These are phyloP conservation scores for Datnioides undecimradiatus DNA, from an alignment of 2,113 vertebrate species.

Conservation along the genomic window DNA sequence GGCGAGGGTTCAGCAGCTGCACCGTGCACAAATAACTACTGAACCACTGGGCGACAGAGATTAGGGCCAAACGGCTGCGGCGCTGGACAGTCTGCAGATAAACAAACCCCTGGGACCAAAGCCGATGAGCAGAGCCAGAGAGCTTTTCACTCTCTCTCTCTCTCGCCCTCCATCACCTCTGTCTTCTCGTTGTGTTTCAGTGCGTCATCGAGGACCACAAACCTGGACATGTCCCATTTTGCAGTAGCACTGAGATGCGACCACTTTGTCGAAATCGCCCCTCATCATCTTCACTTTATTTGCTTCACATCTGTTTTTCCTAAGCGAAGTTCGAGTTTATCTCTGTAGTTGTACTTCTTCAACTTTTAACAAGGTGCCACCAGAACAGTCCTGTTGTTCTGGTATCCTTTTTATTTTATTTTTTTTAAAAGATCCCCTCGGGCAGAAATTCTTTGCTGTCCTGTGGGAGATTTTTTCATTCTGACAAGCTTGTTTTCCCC, in stretches of 20 bases:
- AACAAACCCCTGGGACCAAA: slow-evolving; percentile 62
- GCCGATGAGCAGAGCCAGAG: slow-evolving; percentile 60
- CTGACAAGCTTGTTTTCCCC: slow-evolving; percentile 31
- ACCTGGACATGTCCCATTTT: slow-evolving; percentile 24
- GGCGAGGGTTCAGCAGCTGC: slow-evolving; percentile 30
- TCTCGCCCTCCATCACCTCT: slow-evolving; percentile 10
- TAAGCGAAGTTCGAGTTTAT: slow-evolving; percentile 5
- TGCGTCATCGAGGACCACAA: slow-evolving; percentile 31
- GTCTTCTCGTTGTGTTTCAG: slow-evolving; percentile 13
- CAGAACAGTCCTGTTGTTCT: slow-evolving; percentile 44
- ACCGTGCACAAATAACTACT: slow-evolving; percentile 19
- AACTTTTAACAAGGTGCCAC: slow-evolving; percentile 45
- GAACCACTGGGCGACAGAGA: slow-evolving; percentile 42
- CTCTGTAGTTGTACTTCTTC: slow-evolving; percentile 8
- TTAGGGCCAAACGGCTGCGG: slow-evolving; percentile 34
- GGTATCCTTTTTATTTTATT: background rate
- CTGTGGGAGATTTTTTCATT: slow-evolving; percentile 51
- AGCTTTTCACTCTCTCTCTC: slow-evolving; percentile 39
- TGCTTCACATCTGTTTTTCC: slow-evolving; percentile 1
- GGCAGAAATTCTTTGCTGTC: slow-evolving; percentile 25
- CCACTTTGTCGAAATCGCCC: background rate
- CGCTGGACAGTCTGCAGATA: slow-evolving; percentile 43
- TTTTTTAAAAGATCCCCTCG: background rate
- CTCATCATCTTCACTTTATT: background rate
- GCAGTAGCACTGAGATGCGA: slow-evolving; percentile 3